Conservation (phyloP, 1,140 invertebrate species). For the Bombus superbus region DNA sequence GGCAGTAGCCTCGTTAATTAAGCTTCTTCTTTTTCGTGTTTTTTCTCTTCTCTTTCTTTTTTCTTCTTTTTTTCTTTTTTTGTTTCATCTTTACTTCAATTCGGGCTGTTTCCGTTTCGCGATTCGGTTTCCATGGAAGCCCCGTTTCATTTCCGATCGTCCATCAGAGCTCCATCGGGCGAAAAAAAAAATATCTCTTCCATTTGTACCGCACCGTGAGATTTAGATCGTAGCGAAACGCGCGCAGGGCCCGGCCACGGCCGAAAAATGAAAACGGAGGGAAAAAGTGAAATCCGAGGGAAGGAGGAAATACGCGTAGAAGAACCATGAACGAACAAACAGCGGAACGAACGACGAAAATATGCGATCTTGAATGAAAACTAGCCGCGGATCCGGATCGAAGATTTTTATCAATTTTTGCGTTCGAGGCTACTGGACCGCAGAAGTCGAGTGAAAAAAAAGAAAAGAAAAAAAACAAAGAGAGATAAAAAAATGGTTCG, state of each 20-base stretch:
- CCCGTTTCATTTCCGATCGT: slow-evolving; percentile 38
- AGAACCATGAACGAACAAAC: no score
- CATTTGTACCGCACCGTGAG: background rate
- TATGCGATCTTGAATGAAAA: background rate
- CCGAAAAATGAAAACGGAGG: background rate
- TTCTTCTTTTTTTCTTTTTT: no score
- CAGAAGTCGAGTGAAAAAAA: background rate
- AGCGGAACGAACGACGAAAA: background rate
- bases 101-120: background rate
- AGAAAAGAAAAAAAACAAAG: background rate
- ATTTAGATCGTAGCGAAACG: background rate
- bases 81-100: background rate
- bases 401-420: background rate
- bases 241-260: no score
- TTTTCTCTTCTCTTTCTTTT: background rate
- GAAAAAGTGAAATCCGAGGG: no score
- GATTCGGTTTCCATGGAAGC: background rate
- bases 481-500: no score
- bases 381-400: background rate
- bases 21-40: background rate
- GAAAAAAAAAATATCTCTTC: background rate
- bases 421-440: background rate
- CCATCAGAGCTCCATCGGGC: background rate
- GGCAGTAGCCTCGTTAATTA: no score
- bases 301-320: no score